These are phyloP conservation scores for Reticulitermes speratus DNA, from an alignment of 1,140 invertebrate species.

Conservation along the genomic window DNA sequence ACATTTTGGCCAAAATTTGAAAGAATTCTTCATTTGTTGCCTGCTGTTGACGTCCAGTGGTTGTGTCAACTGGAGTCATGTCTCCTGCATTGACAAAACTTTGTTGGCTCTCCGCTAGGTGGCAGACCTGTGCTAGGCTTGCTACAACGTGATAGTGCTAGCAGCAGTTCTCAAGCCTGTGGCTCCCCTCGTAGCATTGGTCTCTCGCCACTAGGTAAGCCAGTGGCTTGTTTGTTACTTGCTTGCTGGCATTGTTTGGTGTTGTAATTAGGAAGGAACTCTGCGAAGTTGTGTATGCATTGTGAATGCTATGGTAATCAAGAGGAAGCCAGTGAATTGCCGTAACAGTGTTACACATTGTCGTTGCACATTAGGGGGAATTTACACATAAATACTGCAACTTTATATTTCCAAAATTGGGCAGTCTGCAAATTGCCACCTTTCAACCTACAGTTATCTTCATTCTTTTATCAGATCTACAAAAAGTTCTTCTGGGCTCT, in stretches of 20 bases:
- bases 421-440: too few relatives aligned
- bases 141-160: slow-evolving; percentile 48
- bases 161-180: slow-evolving; percentile 54
- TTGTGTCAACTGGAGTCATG: neutral
- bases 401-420: too few relatives aligned
- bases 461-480: too few relatives aligned
- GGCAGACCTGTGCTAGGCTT: slow-evolving; percentile 32
- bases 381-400: too few relatives aligned
- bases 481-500: too few relatives aligned
- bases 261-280: neutral
- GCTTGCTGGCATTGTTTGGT: neutral
- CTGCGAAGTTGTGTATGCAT: neutral
- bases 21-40: neutral
- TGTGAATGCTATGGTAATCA: neutral
- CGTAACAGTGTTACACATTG: neutral
- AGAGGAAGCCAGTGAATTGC: neutral
- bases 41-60: neutral
- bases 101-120: slow-evolving; percentile 31
- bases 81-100: slow-evolving; percentile 7
- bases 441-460: too few relatives aligned
- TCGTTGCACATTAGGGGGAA: neutral
- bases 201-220: slow-evolving; percentile 58
- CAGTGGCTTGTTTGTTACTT: slow-evolving; percentile 31
- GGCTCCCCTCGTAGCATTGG: slow-evolving; percentile 58
- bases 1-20: neutral